Conservation (phyloP, 1,140 invertebrate species). For the Oedothorax gibbosus region DNA sequence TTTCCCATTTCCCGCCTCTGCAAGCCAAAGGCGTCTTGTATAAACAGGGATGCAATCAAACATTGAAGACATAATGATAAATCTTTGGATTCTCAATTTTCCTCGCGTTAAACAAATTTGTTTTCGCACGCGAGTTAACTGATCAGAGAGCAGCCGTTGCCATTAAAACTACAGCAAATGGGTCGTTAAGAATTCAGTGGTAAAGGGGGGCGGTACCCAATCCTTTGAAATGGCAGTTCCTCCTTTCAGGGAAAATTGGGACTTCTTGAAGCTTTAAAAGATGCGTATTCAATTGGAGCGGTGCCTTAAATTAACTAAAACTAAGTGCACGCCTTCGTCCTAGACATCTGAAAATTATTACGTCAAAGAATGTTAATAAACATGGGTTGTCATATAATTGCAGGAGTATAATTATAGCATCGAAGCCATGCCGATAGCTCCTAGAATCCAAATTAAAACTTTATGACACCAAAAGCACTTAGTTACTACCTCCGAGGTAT, state of each 20-base stretch:
- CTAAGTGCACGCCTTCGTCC: conserved; percentile 27
- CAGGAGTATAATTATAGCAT: conserved; percentile 12
- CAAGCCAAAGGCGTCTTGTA: too few relatives aligned
- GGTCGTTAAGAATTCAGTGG: conserved; percentile 34
- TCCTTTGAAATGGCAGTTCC: neutral
- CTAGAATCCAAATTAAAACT: conserved; percentile 54
- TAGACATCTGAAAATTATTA: conserved; percentile 28
- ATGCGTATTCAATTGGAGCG: conserved; percentile 2
- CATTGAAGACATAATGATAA: conserved; percentile 56
- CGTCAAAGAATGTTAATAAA: conserved; percentile 43
- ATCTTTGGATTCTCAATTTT: conserved; percentile 50
- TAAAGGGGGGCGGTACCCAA: neutral
- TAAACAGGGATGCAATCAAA: conserved; percentile 31
- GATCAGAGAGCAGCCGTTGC: conserved; percentile 35
- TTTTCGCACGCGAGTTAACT: conserved; percentile 35
- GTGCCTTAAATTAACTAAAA: conserved; percentile 47
- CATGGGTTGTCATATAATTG: neutral
- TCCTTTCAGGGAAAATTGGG: too few relatives aligned
- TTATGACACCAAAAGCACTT: conserved; percentile 54
- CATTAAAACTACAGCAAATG: conserved; percentile 46
- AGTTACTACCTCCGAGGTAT: conserved; percentile 25
- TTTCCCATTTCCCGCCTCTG: too few relatives aligned
- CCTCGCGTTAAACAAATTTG: conserved; percentile 37
- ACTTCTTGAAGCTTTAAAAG: neutral
- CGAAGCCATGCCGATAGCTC: conserved; percentile 22